A percentile compares a stretch with the other conserved stretches of the same genome.
Conservation (phyloP, 2,888 invertebrate genomes). For the Sympetrum striolatum region DNA sequence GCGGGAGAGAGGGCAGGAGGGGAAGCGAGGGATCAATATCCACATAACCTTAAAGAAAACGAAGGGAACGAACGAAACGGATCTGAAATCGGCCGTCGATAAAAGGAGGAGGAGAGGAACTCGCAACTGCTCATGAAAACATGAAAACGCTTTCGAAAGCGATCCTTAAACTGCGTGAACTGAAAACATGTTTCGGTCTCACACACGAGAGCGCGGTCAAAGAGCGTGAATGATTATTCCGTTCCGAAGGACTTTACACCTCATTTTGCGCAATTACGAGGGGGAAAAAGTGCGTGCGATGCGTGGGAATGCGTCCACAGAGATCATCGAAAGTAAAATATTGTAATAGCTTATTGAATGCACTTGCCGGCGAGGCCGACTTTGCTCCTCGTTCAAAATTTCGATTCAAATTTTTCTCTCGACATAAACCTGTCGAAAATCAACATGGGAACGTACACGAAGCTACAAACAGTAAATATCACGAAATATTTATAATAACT, state of each 20-base stretch:
- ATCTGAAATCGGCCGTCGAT: background rate
- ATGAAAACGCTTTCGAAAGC: background rate
- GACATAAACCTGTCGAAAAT: too few relatives aligned
- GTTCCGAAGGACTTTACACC: background rate
- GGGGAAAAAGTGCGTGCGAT: too few relatives aligned
- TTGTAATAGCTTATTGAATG: too few relatives aligned
- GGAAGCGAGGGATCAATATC: conserved; percentile 29
- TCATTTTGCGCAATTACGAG: too few relatives aligned
- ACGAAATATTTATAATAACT: too few relatives aligned
- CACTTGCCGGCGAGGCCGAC: too few relatives aligned
- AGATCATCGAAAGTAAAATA: too few relatives aligned
- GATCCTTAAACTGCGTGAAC: background rate
- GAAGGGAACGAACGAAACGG: background rate
- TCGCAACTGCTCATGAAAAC: background rate
- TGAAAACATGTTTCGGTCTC: background rate
- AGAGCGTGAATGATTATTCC: background rate
- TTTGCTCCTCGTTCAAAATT: too few relatives aligned
- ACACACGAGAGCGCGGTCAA: background rate
- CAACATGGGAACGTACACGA: too few relatives aligned
- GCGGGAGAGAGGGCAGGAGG: background rate
- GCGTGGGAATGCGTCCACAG: too few relatives aligned
- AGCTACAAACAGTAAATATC: too few relatives aligned
- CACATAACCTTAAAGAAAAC: conserved; percentile 40
- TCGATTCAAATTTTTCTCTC: too few relatives aligned
- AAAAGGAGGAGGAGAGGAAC: background rate